Percentiles rank a stretch among this genome's conserved stretches.
These are phyloP conservation scores for Drosophila subquinaria DNA, from an alignment of 2,888 invertebrate species.

Conservation along the genomic window DNA sequence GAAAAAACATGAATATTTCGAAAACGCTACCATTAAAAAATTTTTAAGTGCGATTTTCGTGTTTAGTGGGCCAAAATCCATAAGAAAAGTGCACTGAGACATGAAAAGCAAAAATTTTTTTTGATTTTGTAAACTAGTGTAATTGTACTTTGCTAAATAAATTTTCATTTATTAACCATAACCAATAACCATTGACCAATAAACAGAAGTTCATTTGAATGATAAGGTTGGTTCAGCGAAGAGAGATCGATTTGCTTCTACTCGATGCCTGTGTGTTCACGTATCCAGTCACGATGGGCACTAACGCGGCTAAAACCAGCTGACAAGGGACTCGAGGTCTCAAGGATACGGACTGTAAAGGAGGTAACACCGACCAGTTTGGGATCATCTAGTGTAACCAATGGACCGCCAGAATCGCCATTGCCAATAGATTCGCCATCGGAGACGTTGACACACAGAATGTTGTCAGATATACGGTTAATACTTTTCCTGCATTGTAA, in stretches of 20 bases:
- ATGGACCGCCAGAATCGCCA: slow-evolving; percentile 61
- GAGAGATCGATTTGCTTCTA: not conserved
- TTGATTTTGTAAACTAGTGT: too few relatives aligned
- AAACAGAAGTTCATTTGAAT: too few relatives aligned
- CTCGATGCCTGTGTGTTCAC: slow-evolving; percentile 38
- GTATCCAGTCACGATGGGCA: slow-evolving; percentile 55
- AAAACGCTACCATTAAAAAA: too few relatives aligned
- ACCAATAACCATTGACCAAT: too few relatives aligned
- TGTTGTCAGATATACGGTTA: slow-evolving; percentile 4
- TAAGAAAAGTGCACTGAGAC: too few relatives aligned
- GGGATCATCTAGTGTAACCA: slow-evolving; percentile 39
- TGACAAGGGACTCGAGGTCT: slow-evolving; percentile 12
- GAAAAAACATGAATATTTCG: too few relatives aligned
- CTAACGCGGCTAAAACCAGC: slow-evolving; percentile 54
- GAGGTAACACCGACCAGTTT: slow-evolving; percentile 52
- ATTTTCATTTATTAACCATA: too few relatives aligned
- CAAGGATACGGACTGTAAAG: slow-evolving; percentile 13
- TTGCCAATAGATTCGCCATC: slow-evolving; percentile 42
- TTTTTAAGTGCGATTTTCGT: too few relatives aligned
- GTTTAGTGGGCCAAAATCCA: too few relatives aligned
- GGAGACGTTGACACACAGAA: slow-evolving; percentile 41
- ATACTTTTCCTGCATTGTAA: slow-evolving; percentile 67
- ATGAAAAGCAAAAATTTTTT: too few relatives aligned
- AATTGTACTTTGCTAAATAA: too few relatives aligned
- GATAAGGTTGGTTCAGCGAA: not conserved